Conservation (phyloP, 2,888 invertebrate genomes). For the Stratiomys singularior region DNA sequence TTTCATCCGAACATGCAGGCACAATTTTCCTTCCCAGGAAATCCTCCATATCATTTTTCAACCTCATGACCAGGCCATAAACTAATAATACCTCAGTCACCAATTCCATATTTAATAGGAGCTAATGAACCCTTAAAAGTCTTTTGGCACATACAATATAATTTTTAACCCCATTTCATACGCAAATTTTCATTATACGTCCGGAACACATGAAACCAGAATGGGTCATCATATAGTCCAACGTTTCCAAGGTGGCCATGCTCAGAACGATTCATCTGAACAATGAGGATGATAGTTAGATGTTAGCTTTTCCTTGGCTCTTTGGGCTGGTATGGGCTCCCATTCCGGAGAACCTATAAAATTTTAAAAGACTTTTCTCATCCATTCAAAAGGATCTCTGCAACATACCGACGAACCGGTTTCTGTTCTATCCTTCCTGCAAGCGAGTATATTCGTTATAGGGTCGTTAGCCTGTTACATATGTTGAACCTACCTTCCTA, state of each 20-base stretch:
- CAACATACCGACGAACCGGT: no score
- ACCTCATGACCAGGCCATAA: not conserved
- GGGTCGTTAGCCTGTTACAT: no score
- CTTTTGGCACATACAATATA: not conserved
- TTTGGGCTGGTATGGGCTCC: not conserved
- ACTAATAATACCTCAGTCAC: not conserved
- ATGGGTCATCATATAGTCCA: not conserved
- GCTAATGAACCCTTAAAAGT: not conserved
- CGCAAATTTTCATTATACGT: conserved; percentile 22
- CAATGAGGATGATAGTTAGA: not conserved
- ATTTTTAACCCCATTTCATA: conserved; percentile 24
- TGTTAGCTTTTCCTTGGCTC: not conserved
- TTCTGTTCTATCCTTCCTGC: no score
- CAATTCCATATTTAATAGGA: conserved; percentile 4
- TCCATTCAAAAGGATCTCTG: no score
- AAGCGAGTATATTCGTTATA: no score
- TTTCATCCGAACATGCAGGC: not conserved
- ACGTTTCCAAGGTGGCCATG: not conserved
- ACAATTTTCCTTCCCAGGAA: not conserved
- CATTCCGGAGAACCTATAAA: no score
- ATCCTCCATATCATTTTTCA: not conserved
- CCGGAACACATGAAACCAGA: not conserved
- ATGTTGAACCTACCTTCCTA: no score
- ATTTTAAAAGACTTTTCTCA: no score
- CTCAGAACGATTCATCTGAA: not conserved